Evolutionary conservation across 2,113 vertebrate genomes (phyloP), one percentile per base, ranked within the genome.

Genomic region (Crotalus helleri): DNA sequence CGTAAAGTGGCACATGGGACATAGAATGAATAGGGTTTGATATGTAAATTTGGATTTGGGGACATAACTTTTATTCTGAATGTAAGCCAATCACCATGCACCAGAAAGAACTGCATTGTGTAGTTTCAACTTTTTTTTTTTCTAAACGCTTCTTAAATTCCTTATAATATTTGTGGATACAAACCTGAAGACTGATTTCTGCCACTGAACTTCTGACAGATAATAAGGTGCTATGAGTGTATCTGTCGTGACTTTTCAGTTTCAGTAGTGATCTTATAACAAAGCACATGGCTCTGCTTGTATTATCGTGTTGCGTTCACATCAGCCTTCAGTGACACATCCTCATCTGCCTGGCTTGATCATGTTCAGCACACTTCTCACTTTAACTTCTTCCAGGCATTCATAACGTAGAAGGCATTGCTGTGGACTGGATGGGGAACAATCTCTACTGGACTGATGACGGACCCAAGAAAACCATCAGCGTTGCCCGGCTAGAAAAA

Each of bases 401-500:
- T 96, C 99, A 99, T 97, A 99, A 99, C 0, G 99, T 99, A 46
- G 99, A 99, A 94, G 99, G 99, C 6, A 98, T 99, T 0, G 99
- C 99, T 0, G 99, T 99, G 92, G 99, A 99, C 97, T 99, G 99
- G 99, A 99, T 99, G 98, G 99, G 98, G 44, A 98, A 99, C 96
- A 99, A 99, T 96, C 97, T 99, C 51, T 99, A 99, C 96, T 99
- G 99, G 99, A 99, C 99, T 0, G 99, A 99, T 3, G 99, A 99
- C 0, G 99, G 99, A 9, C 99, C 99, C 88, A 99, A 99, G 91
- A 99, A 99, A 97, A 99, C 99, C 90, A 99, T 99, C 97, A 99
- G 98, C 0, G 99, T 99, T 92, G 99, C 99, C 86, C 98, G 98
- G 93, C 97, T 99, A 96, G 99, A 99, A 93, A 99, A 99, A 93